Evolutionary conservation across 1,140 invertebrate species (phyloP).

Genomic region (Pseudomyrmex gracilis): DNA sequence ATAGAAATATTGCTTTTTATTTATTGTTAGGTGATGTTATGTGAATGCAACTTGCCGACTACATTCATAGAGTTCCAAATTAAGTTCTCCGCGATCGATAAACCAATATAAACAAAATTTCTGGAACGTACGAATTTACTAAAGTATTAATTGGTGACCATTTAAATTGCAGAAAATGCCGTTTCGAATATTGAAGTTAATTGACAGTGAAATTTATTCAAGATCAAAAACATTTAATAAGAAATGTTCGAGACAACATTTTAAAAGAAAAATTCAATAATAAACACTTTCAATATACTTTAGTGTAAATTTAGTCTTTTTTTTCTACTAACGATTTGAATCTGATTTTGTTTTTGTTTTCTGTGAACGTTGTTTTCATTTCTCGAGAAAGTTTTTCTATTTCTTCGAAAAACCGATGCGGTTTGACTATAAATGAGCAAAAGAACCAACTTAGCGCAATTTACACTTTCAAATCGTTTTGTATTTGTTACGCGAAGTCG

Average conservation of each 20-base stretch:
- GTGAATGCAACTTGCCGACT: background rate
- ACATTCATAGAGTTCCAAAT: background rate
- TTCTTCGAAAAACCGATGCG: slow-evolving; percentile 20
- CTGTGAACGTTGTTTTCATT: slow-evolving; percentile 22
- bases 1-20: too few species aligned
- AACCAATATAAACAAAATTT: background rate
- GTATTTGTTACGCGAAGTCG: too few species aligned
- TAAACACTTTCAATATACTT: background rate
- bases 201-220: background rate
- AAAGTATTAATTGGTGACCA: background rate
- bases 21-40: too few species aligned
- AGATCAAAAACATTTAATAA: background rate
- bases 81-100: background rate
- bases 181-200: background rate
- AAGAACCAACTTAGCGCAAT: slow-evolving; percentile 27
- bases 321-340: background rate
- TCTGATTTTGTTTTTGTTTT: background rate
- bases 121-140: background rate
- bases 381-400: background rate
- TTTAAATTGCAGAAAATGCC: background rate
- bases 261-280: too few species aligned
- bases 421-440: background rate
- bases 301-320: background rate
- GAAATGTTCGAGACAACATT: background rate
- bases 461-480: background rate